Base-by-base conservation (phyloP, 1,140 invertebrate species). In the Drosophila leontia region DNA sequence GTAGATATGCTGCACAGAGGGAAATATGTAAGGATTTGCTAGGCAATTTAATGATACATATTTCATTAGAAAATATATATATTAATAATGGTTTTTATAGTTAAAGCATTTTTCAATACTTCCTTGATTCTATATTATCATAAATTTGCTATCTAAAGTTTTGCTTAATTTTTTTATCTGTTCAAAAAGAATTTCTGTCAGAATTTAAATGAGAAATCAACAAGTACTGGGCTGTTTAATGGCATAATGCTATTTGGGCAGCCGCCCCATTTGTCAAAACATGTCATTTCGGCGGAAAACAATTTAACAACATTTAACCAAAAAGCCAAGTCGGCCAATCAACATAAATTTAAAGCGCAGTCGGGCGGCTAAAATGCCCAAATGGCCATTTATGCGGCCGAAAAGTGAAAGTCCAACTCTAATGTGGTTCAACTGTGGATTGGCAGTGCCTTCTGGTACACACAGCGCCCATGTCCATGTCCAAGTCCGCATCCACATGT, bases 261-360 rank as follows among this genome's bases (percentile, higher is more conserved):
- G 41, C 65, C 69, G 35, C 50, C 48, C 70, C 85, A 90, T 90
- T 90, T 90, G 85, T 90, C 85, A 84, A 90, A 79, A 84, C 71
- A 82, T 82, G 85, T 90, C 78, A 90, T 76, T 88, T 75, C 29
- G 67, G 69, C 63, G 85, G 71, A 90, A 84, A 91, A 80, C 77
- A 80, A 75, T 85, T 90, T 82, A 90, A 79, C 81, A 76, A 84
- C 75, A 77, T 80, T 79, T 80, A 74, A 74, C 62, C 76, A 58
- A 79, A 78, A 65, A 78, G 63, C 75, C 81, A 90, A 82, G 45
- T 78, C 59, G 69, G 69, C 70, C 85, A 90, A 90, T 90, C 85
- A 90, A 90, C 85, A 90, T 90, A 90, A 90, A 90, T 90, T 90
- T 79, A 82, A 85, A 79, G 82, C 82, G 47, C 81, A 81, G 65